A percentile compares a stretch with the other conserved stretches of the same genome.
These are phyloP conservation scores for Brachyalestes nurse DNA, from an alignment of 2,797 vertebrate species.

Conservation along the genomic window DNA sequence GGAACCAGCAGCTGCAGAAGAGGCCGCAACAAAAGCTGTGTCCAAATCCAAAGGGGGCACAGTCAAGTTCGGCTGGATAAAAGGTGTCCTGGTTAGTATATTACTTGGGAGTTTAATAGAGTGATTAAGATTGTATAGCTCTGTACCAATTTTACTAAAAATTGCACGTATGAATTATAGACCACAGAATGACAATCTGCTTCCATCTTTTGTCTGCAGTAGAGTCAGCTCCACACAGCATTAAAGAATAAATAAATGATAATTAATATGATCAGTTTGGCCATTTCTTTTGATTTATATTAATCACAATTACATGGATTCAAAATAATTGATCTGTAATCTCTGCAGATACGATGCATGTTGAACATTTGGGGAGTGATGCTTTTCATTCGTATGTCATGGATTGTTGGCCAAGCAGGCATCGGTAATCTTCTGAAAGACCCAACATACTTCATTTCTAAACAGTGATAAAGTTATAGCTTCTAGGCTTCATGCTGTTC, in stretches of 20 bases:
- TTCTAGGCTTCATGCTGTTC: not conserved
- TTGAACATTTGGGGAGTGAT: slow-evolving; percentile 99
- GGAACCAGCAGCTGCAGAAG: slow-evolving; percentile 86
- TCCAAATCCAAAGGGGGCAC: slow-evolving; percentile 86
- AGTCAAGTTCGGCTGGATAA: slow-evolving; percentile 96
- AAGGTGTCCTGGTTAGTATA: slow-evolving; percentile 92
- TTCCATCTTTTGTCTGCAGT: not conserved
- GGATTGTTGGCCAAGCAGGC: slow-evolving; percentile 97
- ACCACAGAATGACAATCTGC: not conserved
- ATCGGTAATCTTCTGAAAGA: slow-evolving; percentile 81
- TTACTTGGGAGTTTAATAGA: not conserved
- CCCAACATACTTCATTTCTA: not conserved
- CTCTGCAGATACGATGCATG: slow-evolving; percentile 91
- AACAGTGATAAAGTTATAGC: not conserved
- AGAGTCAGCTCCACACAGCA: not conserved
- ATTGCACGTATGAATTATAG: not conserved
- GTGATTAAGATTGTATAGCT: too few species aligned
- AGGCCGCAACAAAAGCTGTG: slow-evolving; percentile 79
- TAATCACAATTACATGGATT: not conserved
- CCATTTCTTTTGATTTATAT: not conserved
- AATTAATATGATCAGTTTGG: not conserved
- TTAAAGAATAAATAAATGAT: not conserved
- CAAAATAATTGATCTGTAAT: slow-evolving; percentile 16
- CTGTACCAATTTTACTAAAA: not conserved
- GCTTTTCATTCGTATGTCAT: slow-evolving; percentile 96